Evolutionary conservation across 2,797 vertebrate species (phyloP).

Genomic region (Balearica regulorum): DNA sequence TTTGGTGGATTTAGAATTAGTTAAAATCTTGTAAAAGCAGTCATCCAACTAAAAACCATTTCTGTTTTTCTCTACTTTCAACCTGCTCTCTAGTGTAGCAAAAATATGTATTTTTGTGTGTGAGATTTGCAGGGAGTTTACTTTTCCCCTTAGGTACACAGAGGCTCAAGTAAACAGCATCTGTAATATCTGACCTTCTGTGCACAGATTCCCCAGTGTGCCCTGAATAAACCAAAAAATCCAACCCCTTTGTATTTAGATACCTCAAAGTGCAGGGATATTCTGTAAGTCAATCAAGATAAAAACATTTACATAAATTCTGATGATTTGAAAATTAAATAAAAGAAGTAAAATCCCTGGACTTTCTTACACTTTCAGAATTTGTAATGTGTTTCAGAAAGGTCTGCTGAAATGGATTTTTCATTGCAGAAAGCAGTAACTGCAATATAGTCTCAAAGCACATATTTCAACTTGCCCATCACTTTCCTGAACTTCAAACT

Average conservation of each 20-base stretch:
- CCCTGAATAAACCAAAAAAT: background rate
- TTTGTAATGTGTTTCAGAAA: background rate
- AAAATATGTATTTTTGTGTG: background rate
- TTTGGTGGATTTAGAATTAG: background rate
- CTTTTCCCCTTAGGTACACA: conserved; percentile 10
- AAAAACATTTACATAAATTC: background rate
- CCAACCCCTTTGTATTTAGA: background rate
- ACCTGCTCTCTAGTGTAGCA: background rate
- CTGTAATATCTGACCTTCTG: conserved; percentile 22
- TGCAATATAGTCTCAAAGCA: background rate
- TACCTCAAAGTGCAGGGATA: background rate
- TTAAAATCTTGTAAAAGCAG: background rate
- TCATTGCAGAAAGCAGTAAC: background rate
- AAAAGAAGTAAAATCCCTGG: background rate
- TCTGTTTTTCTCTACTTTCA: background rate
- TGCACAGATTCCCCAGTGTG: background rate
- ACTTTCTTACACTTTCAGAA: background rate
- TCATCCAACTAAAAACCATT: background rate
- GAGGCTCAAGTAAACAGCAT: background rate
- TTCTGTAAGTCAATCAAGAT: background rate
- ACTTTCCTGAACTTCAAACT: background rate
- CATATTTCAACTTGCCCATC: background rate
- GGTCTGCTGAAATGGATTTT: background rate
- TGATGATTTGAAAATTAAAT: background rate
- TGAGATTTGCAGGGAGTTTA: background rate